A percentile compares a stretch with the other conserved stretches of the same genome.
Evolutionary conservation across 2,888 invertebrate species (phyloP).

Genomic region (Phyllotreta cruciferae): DNA sequence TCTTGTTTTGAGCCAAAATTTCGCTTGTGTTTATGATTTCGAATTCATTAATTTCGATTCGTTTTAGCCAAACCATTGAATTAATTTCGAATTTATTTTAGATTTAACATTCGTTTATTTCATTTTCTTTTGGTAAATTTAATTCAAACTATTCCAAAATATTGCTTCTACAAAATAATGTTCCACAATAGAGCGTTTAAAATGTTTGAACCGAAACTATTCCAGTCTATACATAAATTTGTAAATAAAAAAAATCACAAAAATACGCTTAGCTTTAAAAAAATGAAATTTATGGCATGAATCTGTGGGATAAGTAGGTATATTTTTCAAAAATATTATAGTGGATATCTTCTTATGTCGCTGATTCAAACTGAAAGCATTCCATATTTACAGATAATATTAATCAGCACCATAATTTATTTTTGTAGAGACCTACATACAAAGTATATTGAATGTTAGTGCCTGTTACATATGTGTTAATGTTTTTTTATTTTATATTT

Average conservation of each 20-base stretch:
- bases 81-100: not conserved
- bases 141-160: constrained; percentile 1
- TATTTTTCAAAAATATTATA: constrained; percentile 4
- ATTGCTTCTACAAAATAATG: not conserved
- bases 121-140: not conserved
- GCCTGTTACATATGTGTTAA: constrained; percentile 16
- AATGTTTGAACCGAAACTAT: constrained; percentile 1
- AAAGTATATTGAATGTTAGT: constrained; percentile 29
- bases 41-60: not conserved
- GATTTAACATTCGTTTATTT: no score
- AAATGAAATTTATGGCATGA: not conserved
- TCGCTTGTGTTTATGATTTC: not conserved
- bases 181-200: not conserved
- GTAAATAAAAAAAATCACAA: constrained; percentile 9
- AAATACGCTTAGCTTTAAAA: constrained; percentile 22
- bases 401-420: constrained; percentile 13
- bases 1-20: constrained; percentile 65
- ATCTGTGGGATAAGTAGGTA: not conserved
- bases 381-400: constrained; percentile 21
- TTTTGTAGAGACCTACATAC: constrained; percentile 24
- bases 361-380: constrained; percentile 16
- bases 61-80: not conserved
- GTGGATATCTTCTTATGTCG: not conserved
- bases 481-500: constrained; percentile 14
- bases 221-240: not conserved